Conservation (phyloP, 2,113 vertebrate genomes). For the Abramis brama region DNA sequence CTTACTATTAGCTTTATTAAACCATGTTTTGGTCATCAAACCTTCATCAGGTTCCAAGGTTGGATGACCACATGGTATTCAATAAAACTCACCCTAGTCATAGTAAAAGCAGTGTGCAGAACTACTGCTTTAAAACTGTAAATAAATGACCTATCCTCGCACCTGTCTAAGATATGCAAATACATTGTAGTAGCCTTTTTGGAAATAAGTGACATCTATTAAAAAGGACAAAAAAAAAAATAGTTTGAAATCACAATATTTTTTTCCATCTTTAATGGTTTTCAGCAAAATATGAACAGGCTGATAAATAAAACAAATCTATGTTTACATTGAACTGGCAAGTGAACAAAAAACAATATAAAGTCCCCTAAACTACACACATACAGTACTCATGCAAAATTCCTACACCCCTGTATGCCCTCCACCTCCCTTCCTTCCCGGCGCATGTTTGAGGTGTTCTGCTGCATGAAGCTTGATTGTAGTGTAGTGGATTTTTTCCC, state of each 20-base stretch:
- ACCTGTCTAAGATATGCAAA: not conserved
- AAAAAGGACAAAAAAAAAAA: not conserved
- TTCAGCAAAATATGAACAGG: not conserved
- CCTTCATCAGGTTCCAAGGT: too few relatives aligned
- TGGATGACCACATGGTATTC: too few relatives aligned
- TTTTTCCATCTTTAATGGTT: too few relatives aligned
- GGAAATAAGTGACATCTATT: not conserved
- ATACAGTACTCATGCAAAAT: not conserved
- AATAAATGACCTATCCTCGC: not conserved
- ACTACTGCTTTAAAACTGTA: not conserved
- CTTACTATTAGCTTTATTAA: too few relatives aligned
- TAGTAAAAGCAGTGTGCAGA: not conserved
- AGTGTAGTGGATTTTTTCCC: too few relatives aligned
- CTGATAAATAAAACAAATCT: too few relatives aligned
- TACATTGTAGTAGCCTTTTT: not conserved
- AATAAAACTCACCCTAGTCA: not conserved
- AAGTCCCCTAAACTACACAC: not conserved
- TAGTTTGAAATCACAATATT: too few relatives aligned
- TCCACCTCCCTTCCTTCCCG: not conserved
- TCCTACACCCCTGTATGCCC: not conserved
- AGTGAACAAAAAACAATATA: not conserved
- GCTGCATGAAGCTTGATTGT: conserved; percentile 21
- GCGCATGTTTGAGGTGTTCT: not conserved
- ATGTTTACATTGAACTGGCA: not conserved
- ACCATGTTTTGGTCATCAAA: too few relatives aligned